These are phyloP conservation scores for Zaprionus inermis DNA, from an alignment of 1,140 invertebrate species.

Conservation along the genomic window DNA sequence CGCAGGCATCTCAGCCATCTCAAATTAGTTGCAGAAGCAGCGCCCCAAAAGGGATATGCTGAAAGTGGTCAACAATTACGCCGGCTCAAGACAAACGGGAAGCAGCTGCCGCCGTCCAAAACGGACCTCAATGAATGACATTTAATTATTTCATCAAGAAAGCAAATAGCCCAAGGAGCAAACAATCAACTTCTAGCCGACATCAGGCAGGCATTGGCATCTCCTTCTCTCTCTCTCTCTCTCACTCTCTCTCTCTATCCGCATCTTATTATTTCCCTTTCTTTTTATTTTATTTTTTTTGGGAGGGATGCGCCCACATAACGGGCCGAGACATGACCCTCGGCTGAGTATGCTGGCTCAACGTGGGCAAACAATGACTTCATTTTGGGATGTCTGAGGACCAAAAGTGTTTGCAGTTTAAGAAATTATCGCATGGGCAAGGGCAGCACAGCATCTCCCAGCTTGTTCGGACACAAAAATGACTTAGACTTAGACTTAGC, in stretches of 20 bases:
- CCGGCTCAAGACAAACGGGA: neutral
- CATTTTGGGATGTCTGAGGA: conserved; percentile 16
- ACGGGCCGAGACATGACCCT: conserved; percentile 22
- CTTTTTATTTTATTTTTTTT: conserved; percentile 14
- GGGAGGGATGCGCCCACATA: conserved; percentile 16
- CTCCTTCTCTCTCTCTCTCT: conserved; percentile 9
- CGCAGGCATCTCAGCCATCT: conserved; percentile 59
- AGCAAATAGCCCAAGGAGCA: conserved; percentile 78
- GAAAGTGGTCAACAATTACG: conserved; percentile 78
- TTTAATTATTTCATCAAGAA: conserved; percentile 83
- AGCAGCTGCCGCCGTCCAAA: conserved; percentile 21
- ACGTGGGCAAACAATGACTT: conserved; percentile 30
- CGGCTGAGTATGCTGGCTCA: conserved; percentile 39
- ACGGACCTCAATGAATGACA: conserved; percentile 78
- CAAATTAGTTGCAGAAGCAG: conserved; percentile 68
- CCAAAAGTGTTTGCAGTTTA: conserved; percentile 24
- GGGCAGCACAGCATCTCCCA: neutral
- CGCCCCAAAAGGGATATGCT: conserved; percentile 67
- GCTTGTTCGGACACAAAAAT: neutral
- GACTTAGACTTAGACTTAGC: neutral
- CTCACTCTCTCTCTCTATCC: neutral
- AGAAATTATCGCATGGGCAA: conserved; percentile 14
- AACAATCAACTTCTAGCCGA: conserved; percentile 71
- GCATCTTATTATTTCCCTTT: conserved; percentile 14
- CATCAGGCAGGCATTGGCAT: conserved; percentile 62